These are phyloP conservation scores for Phoxinus dragarum DNA, from an alignment of 2,797 vertebrate genomes.

Conservation along the genomic window DNA sequence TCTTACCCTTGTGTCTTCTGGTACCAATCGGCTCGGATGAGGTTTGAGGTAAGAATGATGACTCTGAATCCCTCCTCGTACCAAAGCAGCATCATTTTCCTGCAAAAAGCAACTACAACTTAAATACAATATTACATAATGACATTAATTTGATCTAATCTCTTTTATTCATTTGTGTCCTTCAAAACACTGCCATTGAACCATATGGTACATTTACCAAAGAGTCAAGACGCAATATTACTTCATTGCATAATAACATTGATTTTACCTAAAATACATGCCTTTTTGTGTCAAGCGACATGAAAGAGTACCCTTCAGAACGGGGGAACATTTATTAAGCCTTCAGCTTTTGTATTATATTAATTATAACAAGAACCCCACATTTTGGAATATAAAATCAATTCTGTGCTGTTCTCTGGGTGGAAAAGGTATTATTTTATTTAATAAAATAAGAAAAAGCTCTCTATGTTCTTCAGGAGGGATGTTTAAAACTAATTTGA, in stretches of 20 bases:
- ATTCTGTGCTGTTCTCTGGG: background rate
- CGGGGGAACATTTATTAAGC: background rate
- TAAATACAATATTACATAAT: background rate
- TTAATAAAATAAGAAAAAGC: background rate
- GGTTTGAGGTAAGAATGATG: conserved; percentile 93
- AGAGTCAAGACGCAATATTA: background rate
- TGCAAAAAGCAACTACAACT: conserved; percentile 61
- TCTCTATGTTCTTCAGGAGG: background rate
- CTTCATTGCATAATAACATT: background rate
- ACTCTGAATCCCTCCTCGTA: conserved; percentile 96
- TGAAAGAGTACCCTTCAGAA: conserved; percentile 4
- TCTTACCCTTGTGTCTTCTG: conserved; percentile 97
- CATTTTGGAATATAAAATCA: background rate
- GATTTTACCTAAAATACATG: background rate
- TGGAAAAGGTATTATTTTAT: background rate
- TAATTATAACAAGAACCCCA: background rate
- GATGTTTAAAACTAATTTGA: conserved; percentile 11
- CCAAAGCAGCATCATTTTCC: conserved; percentile 97
- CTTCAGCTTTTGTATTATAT: background rate
- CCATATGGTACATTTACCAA: background rate
- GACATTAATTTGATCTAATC: conserved; percentile 6
- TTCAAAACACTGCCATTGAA: conserved; percentile 2
- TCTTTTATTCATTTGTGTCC: background rate
- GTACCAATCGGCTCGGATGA: conserved; percentile 95
- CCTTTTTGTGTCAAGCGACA: background rate